Base-by-base conservation (phyloP, 2,888 invertebrate genomes). In the Acholoe squamosa region DNA sequence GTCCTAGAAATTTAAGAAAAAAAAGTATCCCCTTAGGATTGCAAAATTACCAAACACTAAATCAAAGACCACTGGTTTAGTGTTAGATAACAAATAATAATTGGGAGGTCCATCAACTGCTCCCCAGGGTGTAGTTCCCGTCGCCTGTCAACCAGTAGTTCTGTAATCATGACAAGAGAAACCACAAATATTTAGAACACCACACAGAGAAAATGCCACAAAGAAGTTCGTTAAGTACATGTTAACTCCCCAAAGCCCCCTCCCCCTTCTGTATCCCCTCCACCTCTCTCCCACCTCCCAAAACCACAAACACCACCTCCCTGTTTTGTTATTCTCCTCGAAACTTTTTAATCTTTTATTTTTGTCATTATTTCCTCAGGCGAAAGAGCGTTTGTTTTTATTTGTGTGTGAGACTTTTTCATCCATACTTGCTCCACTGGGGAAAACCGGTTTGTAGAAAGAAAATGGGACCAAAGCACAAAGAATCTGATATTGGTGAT, bases 111-210 rank as follows among this genome's bases (percentile, higher is more conserved):
- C 14, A 19, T 61, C 61, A 61, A 19, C 61, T 61, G 61, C 14
- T n/a, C n/a, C n/a, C n/a, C n/a, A 19, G 5, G 61, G 61, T n/a
- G 19, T 3, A 61, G n/a, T 61, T 61, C n/a, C 61, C 19, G 61
- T n/a, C 19, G 61, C 61, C 61, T n/a, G 61, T n/a, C 61, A n/a
- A n/a, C 61, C 61, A n/a, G 61, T 61, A 61, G 61, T 61, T 61
- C 61, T 19, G 61, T 61, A 61, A 61, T 61, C 61, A 61, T 61
- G 61, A 61, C 61, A 61, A 61, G 61, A 61, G 61, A 61, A 61
- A 61, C 61, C 61, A 14, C 61, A 61, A 61, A 61, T 61, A 61
- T 61, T 61, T 61, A n/a, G 61, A 61, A n/a, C 61, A 61, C 61
- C 61, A n/a, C 61, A n/a, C 3, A 19, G 61, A 7, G 61, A 61